phyloP scores from a whole-genome alignment of 2,888 invertebrate genomes.

The Lampropteryx suffumata region DNA sequence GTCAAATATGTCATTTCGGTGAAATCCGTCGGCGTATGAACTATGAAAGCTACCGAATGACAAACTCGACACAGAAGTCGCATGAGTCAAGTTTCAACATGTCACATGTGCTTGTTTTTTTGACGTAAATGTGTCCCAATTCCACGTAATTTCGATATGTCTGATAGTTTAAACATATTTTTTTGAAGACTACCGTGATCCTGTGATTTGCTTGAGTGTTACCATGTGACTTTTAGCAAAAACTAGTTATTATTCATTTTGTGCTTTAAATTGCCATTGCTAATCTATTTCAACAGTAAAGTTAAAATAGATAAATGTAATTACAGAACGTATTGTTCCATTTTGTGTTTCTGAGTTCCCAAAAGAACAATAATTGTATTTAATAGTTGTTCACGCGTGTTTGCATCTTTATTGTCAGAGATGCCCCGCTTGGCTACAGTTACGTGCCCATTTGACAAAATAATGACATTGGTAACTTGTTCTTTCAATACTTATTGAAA shows the following conservation, averaged over 20 bases:
- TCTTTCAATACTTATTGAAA: constrained; percentile 68
- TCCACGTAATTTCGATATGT: constrained; percentile 30
- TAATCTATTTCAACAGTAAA: constrained; percentile 23
- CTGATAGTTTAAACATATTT: constrained; percentile 42
- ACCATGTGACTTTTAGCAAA: constrained; percentile 25
- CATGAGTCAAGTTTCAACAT: constrained; percentile 59
- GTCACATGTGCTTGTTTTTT: constrained; percentile 61
- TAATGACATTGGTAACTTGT: constrained; percentile 76
- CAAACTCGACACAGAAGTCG: constrained; percentile 55
- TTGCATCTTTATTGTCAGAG: constrained; percentile 50
- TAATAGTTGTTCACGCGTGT: constrained; percentile 56
- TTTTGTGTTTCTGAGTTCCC: constrained; percentile 33
- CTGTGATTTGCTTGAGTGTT: constrained; percentile 26
- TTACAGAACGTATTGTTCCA: constrained; percentile 37
- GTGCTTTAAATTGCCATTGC: constrained; percentile 12
- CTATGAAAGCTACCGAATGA: constrained; percentile 54
- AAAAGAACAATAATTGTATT: constrained; percentile 38
- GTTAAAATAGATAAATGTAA: constrained; percentile 36
- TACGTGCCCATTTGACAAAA: constrained; percentile 59
- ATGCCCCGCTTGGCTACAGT: constrained; percentile 74
- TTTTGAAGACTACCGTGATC: constrained; percentile 53
- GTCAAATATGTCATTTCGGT: constrained; percentile 60
- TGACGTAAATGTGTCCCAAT: constrained; percentile 54
- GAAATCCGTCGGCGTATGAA: constrained; percentile 52
- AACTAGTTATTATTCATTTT: not conserved